Percentiles rank a stretch among this genome's conserved stretches.
Conservation (phyloP, 64 coral and sea anemone species). For the Stylophora pistillata region DNA sequence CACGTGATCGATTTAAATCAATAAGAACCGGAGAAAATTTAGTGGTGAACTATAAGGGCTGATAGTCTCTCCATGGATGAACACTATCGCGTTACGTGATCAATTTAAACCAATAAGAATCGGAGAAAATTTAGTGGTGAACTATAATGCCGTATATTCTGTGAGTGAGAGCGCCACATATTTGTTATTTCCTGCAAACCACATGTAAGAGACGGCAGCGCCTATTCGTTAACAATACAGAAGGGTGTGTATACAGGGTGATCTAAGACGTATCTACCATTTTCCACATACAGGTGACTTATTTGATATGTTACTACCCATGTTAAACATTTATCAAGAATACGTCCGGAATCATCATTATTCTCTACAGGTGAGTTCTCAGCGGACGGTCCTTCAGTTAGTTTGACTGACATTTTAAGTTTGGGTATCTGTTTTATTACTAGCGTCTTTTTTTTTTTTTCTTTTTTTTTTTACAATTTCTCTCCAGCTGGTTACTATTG, state of each 20-base stretch:
- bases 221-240: neutral
- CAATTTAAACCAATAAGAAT: no score
- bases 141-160: neutral
- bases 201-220: neutral
- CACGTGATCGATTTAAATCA: no score
- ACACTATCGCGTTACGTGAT: no score
- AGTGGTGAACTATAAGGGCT: no score
- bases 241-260: neutral
- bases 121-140: no score
- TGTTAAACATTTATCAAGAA: constrained; percentile 97
- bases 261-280: neutral
- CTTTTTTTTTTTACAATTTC: no score
- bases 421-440: no score
- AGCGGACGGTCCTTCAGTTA: neutral
- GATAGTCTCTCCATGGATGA: no score
- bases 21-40: no score
- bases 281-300: constrained; percentile 71
- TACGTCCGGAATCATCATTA: constrained; percentile 97
- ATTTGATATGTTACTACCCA: constrained; percentile 94
- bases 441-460: no score
- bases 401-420: no score
- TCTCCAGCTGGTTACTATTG: no score
- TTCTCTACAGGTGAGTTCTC: constrained; percentile 72
- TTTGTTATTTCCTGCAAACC: neutral
- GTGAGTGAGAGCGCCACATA: neutral